phyloP scores from a whole-genome alignment of 1,140 invertebrate genomes.

The Listronotus bonariensis region DNA sequence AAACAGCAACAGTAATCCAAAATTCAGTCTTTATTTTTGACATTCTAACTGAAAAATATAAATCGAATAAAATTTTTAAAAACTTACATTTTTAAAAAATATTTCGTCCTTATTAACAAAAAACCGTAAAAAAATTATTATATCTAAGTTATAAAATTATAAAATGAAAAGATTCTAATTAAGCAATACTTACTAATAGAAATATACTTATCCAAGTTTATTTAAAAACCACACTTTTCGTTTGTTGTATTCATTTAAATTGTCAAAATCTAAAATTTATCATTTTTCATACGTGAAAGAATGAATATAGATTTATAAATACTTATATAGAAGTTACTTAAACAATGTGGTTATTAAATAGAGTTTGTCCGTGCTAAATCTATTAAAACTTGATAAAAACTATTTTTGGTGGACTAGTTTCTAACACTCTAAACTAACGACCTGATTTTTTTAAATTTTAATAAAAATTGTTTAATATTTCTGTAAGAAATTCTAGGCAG shows the following conservation, averaged over 20 bases:
- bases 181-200: no score
- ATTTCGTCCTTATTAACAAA: slow-evolving; percentile 1
- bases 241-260: no score
- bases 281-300: no score
- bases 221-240: no score
- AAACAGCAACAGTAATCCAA: neutral
- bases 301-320: no score
- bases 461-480: neutral
- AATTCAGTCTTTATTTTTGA: slow-evolving; percentile 27
- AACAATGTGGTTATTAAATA: no score
- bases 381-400: no score
- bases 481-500: neutral
- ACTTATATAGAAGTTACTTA: no score
- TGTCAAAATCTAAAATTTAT: no score
- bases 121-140: neutral
- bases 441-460: neutral
- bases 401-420: slow-evolving; percentile 18
- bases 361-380: no score
- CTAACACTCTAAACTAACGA: slow-evolving; percentile 4
- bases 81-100: slow-evolving; percentile 10
- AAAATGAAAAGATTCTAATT: neutral
- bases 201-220: no score
- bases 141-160: slow-evolving; percentile 1
- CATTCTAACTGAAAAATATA: neutral
- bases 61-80: neutral